These are phyloP conservation scores for Sebastes vulpes DNA, from an alignment of 2,797 vertebrate genomes.

Conservation along the genomic window DNA sequence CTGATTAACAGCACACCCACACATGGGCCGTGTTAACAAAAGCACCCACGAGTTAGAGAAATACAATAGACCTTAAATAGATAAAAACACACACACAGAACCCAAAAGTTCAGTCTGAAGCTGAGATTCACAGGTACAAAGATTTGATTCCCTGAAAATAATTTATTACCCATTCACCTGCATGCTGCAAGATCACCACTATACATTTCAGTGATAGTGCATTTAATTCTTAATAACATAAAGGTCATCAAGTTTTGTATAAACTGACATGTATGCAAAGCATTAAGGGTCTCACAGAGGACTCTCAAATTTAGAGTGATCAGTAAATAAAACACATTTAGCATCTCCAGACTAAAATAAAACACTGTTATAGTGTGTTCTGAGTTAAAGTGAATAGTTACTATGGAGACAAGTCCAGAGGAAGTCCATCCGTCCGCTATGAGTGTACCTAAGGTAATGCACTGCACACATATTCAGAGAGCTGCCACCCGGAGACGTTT, in stretches of 20 bases:
- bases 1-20: conserved; percentile 38
- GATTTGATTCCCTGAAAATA: background rate
- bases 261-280: conserved; percentile 30
- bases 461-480: conserved; percentile 50
- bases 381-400: background rate
- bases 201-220: background rate
- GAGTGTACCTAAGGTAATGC: conserved; percentile 30
- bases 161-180: conserved; percentile 5
- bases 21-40: background rate
- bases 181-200: background rate
- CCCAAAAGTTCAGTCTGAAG: background rate
- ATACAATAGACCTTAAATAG: background rate
- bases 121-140: conserved; percentile 9
- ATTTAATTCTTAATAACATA: background rate
- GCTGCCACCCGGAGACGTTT: conserved; percentile 33
- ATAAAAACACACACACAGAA: background rate
- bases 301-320: background rate
- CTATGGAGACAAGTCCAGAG: background rate
- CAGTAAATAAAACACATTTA: background rate
- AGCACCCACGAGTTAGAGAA: background rate
- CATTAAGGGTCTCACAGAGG: conserved; percentile 25
- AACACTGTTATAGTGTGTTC: background rate
- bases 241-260: background rate
- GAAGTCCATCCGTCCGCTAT: conserved; percentile 2
- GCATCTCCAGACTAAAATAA: background rate